Evolutionary conservation across 2,888 invertebrate species (phyloP).

Genomic region (Actias luna): DNA sequence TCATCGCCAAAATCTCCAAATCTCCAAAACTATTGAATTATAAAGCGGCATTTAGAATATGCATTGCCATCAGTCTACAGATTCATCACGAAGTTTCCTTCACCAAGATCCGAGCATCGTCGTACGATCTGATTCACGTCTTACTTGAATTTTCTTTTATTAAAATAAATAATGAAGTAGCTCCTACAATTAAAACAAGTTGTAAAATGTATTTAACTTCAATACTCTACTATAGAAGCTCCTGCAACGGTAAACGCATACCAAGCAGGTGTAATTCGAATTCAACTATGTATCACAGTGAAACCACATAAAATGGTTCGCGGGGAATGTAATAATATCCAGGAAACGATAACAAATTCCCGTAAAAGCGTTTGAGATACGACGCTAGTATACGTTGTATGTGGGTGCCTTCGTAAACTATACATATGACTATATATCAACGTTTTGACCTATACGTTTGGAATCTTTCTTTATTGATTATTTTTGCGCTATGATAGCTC

Average conservation of each 20-base stretch:
- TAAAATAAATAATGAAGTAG: not conserved
- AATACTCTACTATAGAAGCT: not conserved
- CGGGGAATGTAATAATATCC: conserved; percentile 9
- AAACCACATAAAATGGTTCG: conserved; percentile 21
- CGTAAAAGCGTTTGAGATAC: conserved; percentile 30
- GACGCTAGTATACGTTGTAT: conserved; percentile 37
- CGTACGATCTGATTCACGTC: too few relatives aligned
- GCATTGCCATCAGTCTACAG: too few relatives aligned
- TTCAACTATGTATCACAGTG: conserved; percentile 27
- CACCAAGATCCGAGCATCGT: too few relatives aligned
- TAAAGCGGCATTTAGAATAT: too few relatives aligned
- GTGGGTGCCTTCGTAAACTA: conserved; percentile 25
- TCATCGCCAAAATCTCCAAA: too few relatives aligned
- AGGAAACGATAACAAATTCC: conserved; percentile 29
- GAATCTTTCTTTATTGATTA: conserved; percentile 5
- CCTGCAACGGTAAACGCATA: conserved; percentile 3
- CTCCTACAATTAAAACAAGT: not conserved
- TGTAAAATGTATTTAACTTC: not conserved
- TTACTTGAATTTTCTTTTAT: too few relatives aligned
- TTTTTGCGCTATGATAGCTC: too few relatives aligned
- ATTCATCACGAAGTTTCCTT: too few relatives aligned
- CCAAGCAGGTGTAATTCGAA: not conserved
- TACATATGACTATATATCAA: too few relatives aligned
- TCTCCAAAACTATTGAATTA: too few relatives aligned
- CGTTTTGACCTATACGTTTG: conserved; percentile 10